Conservation (phyloP, 2,113 vertebrate genomes). For the Ctenodactylus gundi region DNA sequence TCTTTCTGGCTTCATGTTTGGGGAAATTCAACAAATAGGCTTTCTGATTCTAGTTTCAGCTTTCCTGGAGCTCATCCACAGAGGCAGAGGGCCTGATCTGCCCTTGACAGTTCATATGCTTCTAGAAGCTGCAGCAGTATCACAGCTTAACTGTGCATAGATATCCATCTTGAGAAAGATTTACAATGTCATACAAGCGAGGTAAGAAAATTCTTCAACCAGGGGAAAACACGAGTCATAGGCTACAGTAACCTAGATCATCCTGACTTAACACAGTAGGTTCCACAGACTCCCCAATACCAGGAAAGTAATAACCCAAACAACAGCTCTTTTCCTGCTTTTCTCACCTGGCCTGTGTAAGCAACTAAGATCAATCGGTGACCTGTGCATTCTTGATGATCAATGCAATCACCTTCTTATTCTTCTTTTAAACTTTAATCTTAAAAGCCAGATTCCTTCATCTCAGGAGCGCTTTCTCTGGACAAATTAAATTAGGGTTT, state of each 20-base stretch:
- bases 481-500: neutral
- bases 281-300: too few species aligned
- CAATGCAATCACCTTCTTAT: neutral
- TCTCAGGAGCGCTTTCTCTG: neutral
- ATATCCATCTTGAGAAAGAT: neutral
- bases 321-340: neutral
- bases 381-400: neutral
- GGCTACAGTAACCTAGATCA: neutral
- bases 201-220: neutral
- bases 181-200: neutral
- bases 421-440: neutral
- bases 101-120: neutral
- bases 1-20: neutral
- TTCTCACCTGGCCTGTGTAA: neutral
- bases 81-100: neutral
- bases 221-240: too few species aligned
- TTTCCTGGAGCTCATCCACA: neutral
- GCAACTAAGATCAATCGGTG: neutral
- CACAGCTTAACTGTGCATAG: neutral
- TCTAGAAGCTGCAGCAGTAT: neutral
- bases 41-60: neutral
- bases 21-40: neutral
- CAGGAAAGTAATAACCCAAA: neutral
- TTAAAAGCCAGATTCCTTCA: neutral
- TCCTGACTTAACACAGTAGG: neutral